Evolutionary conservation across 2,797 vertebrate genomes (phyloP).

Genomic region (Sarcoramphus papa): DNA sequence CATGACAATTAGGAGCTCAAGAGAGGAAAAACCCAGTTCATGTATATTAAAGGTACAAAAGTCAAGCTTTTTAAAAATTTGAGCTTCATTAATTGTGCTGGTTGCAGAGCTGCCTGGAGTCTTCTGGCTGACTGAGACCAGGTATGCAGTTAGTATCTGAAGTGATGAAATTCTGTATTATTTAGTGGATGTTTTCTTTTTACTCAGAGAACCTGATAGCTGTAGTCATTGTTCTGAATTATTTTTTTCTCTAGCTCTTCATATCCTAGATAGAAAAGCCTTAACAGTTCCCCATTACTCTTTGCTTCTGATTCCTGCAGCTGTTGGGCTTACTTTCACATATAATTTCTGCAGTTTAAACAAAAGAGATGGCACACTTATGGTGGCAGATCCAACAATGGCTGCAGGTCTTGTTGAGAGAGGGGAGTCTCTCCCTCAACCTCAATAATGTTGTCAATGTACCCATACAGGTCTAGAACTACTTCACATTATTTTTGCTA

Average conservation of each 20-base stretch:
- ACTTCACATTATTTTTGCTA: background rate
- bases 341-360: background rate
- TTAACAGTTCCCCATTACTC: background rate
- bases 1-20: background rate
- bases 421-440: background rate
- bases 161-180: background rate
- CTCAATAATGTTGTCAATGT: background rate
- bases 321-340: background rate
- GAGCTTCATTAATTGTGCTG: background rate
- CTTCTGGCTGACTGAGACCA: background rate
- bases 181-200: background rate
- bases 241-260: background rate
- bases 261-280: background rate
- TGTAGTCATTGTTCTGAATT: background rate
- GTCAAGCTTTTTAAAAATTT: rapidly evolving
- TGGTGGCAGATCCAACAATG: background rate
- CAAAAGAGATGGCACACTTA: background rate
- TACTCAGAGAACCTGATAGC: background rate
- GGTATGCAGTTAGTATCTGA: background rate
- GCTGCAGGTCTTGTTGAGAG: background rate
- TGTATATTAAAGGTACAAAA: background rate
- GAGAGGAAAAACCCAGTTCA: background rate
- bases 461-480: background rate
- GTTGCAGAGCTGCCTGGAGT: background rate
- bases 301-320: background rate